These are phyloP conservation scores for Gambelia wislizenii DNA, from an alignment of 2,797 vertebrate species.

Conservation along the genomic window DNA sequence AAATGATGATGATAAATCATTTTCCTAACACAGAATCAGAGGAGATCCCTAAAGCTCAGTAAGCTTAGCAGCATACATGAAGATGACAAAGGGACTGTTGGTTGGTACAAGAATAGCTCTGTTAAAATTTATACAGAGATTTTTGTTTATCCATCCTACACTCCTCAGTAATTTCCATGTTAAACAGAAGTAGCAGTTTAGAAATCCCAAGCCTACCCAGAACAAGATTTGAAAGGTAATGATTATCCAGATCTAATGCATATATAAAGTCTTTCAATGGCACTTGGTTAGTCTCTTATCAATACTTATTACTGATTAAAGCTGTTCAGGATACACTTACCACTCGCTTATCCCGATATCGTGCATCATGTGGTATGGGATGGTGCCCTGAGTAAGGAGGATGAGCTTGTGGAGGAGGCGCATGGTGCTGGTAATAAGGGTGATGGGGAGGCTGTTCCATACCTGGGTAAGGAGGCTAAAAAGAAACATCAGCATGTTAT, in stretches of 20 bases:
- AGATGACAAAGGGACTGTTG: background rate
- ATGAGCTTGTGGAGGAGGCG: slow-evolving; percentile 91
- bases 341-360: slow-evolving; percentile 95
- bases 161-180: too few relatives aligned
- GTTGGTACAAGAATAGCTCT: too few relatives aligned
- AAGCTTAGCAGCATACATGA: background rate
- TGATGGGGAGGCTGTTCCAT: slow-evolving; percentile 91
- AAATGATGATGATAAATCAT: too few relatives aligned
- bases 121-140: background rate
- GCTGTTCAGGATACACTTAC: slow-evolving; percentile 77
- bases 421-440: slow-evolving; percentile 95
- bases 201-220: too few relatives aligned
- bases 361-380: slow-evolving; percentile 88
- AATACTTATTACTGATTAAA: background rate
- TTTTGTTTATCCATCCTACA: too few relatives aligned
- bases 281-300: background rate
- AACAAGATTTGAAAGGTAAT: too few relatives aligned
- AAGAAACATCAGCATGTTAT: slow-evolving; percentile 51
- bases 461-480: slow-evolving; percentile 90
- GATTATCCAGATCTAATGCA: too few relatives aligned
- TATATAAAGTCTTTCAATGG: background rate
- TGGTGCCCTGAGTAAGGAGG: slow-evolving; percentile 94
- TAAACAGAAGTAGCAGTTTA: too few relatives aligned
- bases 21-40: background rate
- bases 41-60: too few relatives aligned